Evolutionary conservation across 2,797 vertebrate genomes (phyloP).

Genomic region (Spinus olivaceus): DNA sequence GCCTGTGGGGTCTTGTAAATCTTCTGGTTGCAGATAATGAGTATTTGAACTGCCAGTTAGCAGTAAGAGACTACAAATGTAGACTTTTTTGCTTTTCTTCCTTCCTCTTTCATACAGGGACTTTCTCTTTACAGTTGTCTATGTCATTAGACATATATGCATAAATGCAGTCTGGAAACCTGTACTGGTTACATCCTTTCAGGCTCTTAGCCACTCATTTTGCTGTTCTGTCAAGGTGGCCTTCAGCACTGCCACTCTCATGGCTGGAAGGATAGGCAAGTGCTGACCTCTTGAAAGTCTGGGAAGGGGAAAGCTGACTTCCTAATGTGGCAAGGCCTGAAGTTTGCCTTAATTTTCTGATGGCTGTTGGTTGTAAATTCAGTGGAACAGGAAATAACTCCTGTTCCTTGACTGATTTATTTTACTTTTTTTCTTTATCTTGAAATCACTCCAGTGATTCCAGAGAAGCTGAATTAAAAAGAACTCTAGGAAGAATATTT

Average conservation of each 20-base stretch:
- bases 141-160: fast-evolving
- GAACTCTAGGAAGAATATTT: neutral
- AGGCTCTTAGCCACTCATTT: neutral
- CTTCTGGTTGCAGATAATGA: neutral
- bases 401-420: neutral
- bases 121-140: neutral
- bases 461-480: neutral
- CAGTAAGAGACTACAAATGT: neutral
- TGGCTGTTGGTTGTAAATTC: neutral
- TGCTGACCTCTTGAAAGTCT: neutral
- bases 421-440: neutral
- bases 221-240: neutral
- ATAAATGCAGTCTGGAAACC: neutral
- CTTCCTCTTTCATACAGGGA: neutral
- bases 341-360: neutral
- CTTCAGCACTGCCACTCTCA: neutral
- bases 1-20: neutral
- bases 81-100: neutral
- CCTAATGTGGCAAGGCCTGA: neutral
- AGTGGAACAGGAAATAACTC: neutral
- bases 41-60: neutral
- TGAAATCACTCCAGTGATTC: neutral
- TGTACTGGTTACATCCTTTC: neutral
- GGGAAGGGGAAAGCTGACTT: neutral
- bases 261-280: neutral